Base-by-base conservation (phyloP, 1,140 invertebrate genomes). In the Drosophila yakuba region DNA sequence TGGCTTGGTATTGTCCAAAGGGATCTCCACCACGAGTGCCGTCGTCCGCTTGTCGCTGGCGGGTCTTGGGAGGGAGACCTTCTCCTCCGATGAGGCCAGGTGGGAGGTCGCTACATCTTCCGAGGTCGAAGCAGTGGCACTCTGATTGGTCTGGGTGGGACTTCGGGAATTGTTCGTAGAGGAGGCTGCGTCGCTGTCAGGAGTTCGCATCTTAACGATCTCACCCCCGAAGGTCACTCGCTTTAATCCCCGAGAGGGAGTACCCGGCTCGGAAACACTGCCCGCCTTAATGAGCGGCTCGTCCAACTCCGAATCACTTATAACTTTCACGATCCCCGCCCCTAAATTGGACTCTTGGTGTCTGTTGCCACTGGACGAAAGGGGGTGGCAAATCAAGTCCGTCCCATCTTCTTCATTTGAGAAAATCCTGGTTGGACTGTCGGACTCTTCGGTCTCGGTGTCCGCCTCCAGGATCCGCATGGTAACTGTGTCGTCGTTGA, bases 171-270 rank as follows among this genome's bases (percentile, higher is more conserved):
- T 64, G 45, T 74, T 80, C 2, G 74, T 61, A 4, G 73, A 72
- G 15, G 75, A 69, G 44, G 76, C 94, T 80, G 77, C 94, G 76
- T 97, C 96, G 81, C 96, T 96, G 72, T 97, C 96, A 1, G 96
- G 96, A 12, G 96, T 97, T 52, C 96, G 93, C 80, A 97, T 93
- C 93, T 97, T 97, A 0, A 97, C 95, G 50, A 96, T 94, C 93
- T 97, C 96, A 8, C 96, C 96, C 1, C 96, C 96, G 81, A 97
- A 97, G 32, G 96, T 94, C 1, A 97, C 96, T 78, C 96, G 94
- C 85, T 95, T 94, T 0, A 93, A 91, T 1, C 93, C 93, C 20
- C 92, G 82, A 10, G 94, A 93, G 0, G 94, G 93, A 20, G 94
- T 91, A 41, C 35, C 69, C 0, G 66, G 69, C 11, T 51, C 28